Evolutionary conservation across 1,140 invertebrate species (phyloP).

Genomic region (Ruditapes philippinarum): DNA sequence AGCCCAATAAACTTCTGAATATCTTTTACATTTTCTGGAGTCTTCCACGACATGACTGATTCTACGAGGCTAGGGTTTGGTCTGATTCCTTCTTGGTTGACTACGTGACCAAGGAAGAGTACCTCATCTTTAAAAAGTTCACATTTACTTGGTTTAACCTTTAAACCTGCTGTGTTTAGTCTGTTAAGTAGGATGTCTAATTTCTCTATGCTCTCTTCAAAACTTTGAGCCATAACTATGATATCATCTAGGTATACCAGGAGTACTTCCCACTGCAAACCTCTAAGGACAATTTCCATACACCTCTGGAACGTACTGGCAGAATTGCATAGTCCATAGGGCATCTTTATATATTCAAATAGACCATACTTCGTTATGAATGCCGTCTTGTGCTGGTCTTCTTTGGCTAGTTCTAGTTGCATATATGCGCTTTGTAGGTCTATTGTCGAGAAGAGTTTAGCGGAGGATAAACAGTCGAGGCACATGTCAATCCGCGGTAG

Average conservation of each 20-base stretch:
- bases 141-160: constrained; percentile 28
- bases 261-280: not conserved
- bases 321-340: constrained; percentile 11
- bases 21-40: no score
- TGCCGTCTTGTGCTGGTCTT: constrained; percentile 82
- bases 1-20: not conserved
- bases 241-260: constrained; percentile 13
- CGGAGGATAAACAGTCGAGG: constrained; percentile 58
- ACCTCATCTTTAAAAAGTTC: not conserved
- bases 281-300: not conserved
- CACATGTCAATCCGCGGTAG: constrained; percentile 72
- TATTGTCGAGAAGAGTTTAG: not conserved
- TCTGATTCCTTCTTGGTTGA: not conserved
- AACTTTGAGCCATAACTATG: not conserved
- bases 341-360: constrained; percentile 6
- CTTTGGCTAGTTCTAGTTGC: constrained; percentile 84
- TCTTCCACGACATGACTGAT: not conserved
- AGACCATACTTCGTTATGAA: constrained; percentile 48
- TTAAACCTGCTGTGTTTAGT: not conserved
- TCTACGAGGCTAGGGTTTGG: not conserved
- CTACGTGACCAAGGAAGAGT: not conserved
- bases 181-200: not conserved
- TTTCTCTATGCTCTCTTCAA: not conserved
- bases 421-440: constrained; percentile 77
- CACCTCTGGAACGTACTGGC: constrained; percentile 5